Percentiles rank a stretch among this genome's conserved stretches.
These are phyloP conservation scores for Manis javanica DNA, from an alignment of 2,797 vertebrate species.

Conservation along the genomic window DNA sequence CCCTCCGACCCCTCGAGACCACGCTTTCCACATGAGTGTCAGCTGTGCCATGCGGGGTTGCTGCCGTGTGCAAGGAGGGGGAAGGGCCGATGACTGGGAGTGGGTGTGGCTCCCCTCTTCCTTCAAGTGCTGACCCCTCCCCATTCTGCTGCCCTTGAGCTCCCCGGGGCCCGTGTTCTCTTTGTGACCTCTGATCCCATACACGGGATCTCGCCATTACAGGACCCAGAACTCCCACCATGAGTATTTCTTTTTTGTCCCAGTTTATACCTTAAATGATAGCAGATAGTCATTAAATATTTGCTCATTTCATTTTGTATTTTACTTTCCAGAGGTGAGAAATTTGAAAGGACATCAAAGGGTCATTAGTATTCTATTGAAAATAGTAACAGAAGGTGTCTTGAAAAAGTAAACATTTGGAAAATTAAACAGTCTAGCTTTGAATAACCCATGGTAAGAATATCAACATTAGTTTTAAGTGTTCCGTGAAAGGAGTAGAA, in stretches of 20 bases:
- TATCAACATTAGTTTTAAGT: not conserved
- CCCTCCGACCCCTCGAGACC: not conserved
- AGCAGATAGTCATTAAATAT: not conserved
- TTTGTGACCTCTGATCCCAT: not conserved
- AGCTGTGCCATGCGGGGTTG: no score
- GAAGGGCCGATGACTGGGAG: not conserved
- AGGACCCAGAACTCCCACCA: not conserved
- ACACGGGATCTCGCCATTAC: not conserved
- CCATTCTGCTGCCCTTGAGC: not conserved
- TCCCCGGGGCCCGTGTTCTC: not conserved
- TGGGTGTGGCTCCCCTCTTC: not conserved
- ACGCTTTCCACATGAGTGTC: not conserved
- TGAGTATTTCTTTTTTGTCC: not conserved
- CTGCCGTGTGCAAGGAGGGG: rapidly evolving
- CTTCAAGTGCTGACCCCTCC: not conserved
- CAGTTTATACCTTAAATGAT: not conserved
- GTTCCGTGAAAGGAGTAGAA: not conserved
- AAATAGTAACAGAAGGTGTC: not conserved
- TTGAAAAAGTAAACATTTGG: not conserved
- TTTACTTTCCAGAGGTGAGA: not conserved
- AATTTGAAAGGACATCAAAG: not conserved
- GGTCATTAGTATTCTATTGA: not conserved
- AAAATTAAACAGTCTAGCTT: not conserved
- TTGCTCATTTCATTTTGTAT: not conserved
- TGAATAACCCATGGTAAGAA: not conserved